Percentiles rank a stretch among this genome's conserved stretches.
Evolutionary conservation across 2,888 invertebrate genomes (phyloP).

Genomic region (Melieria picta): DNA sequence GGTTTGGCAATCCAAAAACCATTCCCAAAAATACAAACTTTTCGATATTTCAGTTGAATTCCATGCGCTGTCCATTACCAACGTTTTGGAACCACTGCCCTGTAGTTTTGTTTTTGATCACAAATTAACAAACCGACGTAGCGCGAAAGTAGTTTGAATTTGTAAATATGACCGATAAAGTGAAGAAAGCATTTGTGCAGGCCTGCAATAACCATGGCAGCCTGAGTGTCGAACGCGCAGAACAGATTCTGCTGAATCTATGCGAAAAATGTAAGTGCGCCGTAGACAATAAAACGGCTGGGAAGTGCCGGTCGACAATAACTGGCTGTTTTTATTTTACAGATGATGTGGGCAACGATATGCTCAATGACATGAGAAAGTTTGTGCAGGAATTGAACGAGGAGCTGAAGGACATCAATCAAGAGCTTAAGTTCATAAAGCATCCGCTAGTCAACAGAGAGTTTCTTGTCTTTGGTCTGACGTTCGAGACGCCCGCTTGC

Average conservation of each 20-base stretch:
- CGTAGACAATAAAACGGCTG: neutral
- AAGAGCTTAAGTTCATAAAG: slow-evolving; percentile 48
- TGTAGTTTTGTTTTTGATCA: neutral
- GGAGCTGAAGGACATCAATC: slow-evolving; percentile 45
- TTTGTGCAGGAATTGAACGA: slow-evolving; percentile 47
- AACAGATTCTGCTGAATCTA: slow-evolving; percentile 42
- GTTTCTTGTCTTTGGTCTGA: slow-evolving; percentile 50
- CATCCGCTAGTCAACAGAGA: slow-evolving; percentile 48
- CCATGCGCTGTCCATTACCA: no score
- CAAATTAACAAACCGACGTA: neutral
- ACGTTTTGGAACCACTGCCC: no score
- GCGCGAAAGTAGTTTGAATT: no score
- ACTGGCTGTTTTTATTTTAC: slow-evolving; percentile 3
- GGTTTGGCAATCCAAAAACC: no score
- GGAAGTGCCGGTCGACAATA: no score
- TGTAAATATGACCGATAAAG: slow-evolving; percentile 32
- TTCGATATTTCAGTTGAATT: no score
- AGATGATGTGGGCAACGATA: slow-evolving; percentile 43
- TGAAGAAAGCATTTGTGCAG: slow-evolving; percentile 49
- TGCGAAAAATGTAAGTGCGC: slow-evolving; percentile 45
- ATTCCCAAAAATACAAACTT: no score
- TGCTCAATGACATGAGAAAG: slow-evolving; percentile 17
- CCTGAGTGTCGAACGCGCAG: slow-evolving; percentile 34
- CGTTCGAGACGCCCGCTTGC: slow-evolving; percentile 45
- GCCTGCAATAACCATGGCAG: slow-evolving; percentile 46